Percentiles rank a stretch among this genome's conserved stretches.
Evolutionary conservation across 2,888 invertebrate species (phyloP).

Genomic region (Teleiodes luculella): DNA sequence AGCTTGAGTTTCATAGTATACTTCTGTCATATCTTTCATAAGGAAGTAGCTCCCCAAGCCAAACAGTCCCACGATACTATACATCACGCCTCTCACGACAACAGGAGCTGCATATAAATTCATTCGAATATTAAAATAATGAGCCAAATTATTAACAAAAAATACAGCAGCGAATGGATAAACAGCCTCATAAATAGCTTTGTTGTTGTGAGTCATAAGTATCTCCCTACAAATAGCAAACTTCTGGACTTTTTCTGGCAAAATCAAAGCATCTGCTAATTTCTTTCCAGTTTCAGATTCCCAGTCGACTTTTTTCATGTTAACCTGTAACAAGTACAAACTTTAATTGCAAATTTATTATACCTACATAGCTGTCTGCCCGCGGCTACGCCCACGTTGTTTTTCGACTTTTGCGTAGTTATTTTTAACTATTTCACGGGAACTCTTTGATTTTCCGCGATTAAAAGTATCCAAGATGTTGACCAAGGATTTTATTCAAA

Average conservation of each 20-base stretch:
- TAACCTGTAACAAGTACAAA: conserved; percentile 67
- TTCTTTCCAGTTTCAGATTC: conserved; percentile 79
- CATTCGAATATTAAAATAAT: conserved; percentile 70
- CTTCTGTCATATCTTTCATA: conserved; percentile 81
- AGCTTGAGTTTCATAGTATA: conserved; percentile 79
- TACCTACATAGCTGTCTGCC: too few species aligned
- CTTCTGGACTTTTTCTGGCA: conserved; percentile 88
- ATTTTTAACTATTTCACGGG: too few species aligned
- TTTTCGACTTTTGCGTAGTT: too few species aligned
- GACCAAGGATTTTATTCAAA: too few species aligned
- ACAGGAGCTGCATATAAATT: conserved; percentile 77
- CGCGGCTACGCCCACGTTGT: too few species aligned
- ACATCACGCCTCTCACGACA: conserved; percentile 62
- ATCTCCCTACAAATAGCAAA: conserved; percentile 90
- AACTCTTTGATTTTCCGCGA: too few species aligned
- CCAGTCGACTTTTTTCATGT: conserved; percentile 82
- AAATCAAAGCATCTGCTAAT: conserved; percentile 81
- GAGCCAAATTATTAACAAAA: conserved; percentile 72
- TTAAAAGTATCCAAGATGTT: too few species aligned
- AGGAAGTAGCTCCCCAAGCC: conserved; percentile 80
- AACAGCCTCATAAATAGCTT: conserved; percentile 76
- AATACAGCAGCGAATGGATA: conserved; percentile 71
- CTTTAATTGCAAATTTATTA: too few species aligned
- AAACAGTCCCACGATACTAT: conserved; percentile 77
- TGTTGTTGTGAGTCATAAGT: conserved; percentile 78